These are phyloP conservation scores for Gobius niger DNA, from an alignment of 2,113 vertebrate genomes.

Conservation along the genomic window DNA sequence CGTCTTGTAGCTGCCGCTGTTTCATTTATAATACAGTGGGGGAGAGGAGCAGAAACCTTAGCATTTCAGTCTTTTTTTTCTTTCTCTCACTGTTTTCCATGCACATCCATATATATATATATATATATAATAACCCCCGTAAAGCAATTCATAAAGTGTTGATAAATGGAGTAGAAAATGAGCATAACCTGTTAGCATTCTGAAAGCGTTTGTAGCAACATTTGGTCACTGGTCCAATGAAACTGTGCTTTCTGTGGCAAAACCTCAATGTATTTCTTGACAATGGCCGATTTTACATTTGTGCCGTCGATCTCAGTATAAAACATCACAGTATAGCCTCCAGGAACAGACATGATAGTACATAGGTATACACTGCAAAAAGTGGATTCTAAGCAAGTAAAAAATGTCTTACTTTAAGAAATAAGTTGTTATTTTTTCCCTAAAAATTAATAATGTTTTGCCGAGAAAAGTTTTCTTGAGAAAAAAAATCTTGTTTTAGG, in stretches of 20 bases:
- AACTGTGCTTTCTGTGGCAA: background rate
- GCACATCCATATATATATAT: background rate
- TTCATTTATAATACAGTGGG: constrained; percentile 13
- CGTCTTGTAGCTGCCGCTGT: constrained; percentile 13
- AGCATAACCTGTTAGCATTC: background rate
- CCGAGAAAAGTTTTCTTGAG: no score
- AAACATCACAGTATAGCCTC: background rate
- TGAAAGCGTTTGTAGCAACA: background rate
- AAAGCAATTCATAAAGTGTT: constrained; percentile 7
- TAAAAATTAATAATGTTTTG: no score
- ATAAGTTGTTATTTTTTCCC: no score
- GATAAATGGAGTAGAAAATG: constrained; percentile 7
- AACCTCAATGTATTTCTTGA: background rate
- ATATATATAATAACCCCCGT: constrained; percentile 4
- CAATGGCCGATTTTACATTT: no score
- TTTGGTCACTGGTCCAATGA: background rate
- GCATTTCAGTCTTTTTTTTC: background rate
- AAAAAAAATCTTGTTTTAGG: no score
- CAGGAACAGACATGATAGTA: background rate
- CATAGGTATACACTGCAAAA: no score
- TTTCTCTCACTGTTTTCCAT: constrained; percentile 13
- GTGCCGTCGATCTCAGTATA: no score
- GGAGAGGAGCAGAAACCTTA: background rate
- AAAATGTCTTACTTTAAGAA: no score
- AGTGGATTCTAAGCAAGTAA: no score